Percentiles rank a stretch among this genome's conserved stretches.
Evolutionary conservation across 2,888 invertebrate genomes (phyloP).

Genomic region (Aphidius colemani): DNA sequence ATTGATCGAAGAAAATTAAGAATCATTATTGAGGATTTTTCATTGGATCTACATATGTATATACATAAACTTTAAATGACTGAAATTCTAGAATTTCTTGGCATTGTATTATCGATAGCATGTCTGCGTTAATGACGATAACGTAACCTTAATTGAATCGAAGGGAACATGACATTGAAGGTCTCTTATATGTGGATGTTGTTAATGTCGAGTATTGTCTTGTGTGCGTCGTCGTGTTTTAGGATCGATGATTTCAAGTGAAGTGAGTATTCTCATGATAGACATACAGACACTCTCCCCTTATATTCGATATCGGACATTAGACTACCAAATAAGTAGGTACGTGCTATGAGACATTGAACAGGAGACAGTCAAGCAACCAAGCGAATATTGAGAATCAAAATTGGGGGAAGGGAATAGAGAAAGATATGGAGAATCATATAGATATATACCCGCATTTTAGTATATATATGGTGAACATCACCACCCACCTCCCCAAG

Average conservation of each 20-base stretch:
- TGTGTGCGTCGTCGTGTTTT: not conserved
- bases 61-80: no score
- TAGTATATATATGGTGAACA: constrained; percentile 31
- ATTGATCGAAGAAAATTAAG: no score
- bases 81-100: no score
- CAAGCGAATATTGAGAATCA: constrained; percentile 11
- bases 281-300: constrained; percentile 33
- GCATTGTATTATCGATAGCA: no score
- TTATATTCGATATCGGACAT: constrained; percentile 49
- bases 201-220: constrained; percentile 12
- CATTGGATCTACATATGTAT: no score
- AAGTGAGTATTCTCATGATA: constrained; percentile 17
- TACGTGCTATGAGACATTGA: constrained; percentile 38
- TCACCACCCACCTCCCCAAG: constrained; percentile 51
- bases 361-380: constrained; percentile 18
- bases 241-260: constrained; percentile 10
- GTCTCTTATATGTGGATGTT: not conserved
- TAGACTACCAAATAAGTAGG: constrained; percentile 61
- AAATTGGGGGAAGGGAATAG: constrained; percentile 13
- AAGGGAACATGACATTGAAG: not conserved
- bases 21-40: no score
- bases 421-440: constrained; percentile 14
- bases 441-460: constrained; percentile 30
- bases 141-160: constrained; percentile 13
- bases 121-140: constrained; percentile 4